phyloP scores from a whole-genome alignment of 30 jellyfish, hydroid and myxozoan species.

The Chrysaora quinquecirrha region DNA sequence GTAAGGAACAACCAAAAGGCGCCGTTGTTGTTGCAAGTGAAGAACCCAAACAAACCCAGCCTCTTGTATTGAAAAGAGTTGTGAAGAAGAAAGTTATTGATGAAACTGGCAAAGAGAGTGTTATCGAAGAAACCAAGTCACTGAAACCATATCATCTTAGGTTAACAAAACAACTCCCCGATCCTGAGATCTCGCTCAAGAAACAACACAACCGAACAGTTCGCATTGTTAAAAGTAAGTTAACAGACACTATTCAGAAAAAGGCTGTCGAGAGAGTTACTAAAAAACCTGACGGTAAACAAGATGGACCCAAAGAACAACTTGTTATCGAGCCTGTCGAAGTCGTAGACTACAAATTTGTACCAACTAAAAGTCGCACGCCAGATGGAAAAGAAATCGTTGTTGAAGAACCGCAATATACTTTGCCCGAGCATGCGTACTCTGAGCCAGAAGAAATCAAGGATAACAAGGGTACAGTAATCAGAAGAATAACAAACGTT shows the following conservation, averaged over 20 bases:
- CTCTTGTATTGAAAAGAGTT: constrained; percentile 9
- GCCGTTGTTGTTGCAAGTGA: background rate
- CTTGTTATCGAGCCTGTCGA: constrained; percentile 79
- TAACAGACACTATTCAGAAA: constrained; percentile 46
- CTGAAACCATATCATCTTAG: constrained; percentile 30
- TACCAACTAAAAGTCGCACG: constrained; percentile 18
- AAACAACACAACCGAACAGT: constrained; percentile 51
- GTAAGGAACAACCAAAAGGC: constrained; percentile 53
- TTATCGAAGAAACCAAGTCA: constrained; percentile 3
- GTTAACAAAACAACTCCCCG: constrained; percentile 3
- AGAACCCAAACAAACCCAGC: constrained; percentile 23
- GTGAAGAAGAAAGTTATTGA: constrained; percentile 6
- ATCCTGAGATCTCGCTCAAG: constrained; percentile 21
- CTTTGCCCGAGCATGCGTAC: constrained; percentile 26
- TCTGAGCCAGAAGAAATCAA: constrained; percentile 64
- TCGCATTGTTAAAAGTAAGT: constrained; percentile 45
- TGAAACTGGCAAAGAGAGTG: background rate
- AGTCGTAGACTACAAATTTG: constrained; percentile 51
- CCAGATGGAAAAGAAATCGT: constrained; percentile 40
- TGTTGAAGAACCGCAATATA: constrained; percentile 27
- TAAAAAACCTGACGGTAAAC: constrained; percentile 74
- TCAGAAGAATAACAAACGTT: constrained; percentile 34
- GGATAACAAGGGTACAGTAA: constrained; percentile 68
- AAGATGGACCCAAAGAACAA: constrained; percentile 79
- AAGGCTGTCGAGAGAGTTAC: constrained; percentile 55